These are phyloP conservation scores for Teleiodes luculella DNA, from an alignment of 2,888 invertebrate genomes.

Conservation along the genomic window DNA sequence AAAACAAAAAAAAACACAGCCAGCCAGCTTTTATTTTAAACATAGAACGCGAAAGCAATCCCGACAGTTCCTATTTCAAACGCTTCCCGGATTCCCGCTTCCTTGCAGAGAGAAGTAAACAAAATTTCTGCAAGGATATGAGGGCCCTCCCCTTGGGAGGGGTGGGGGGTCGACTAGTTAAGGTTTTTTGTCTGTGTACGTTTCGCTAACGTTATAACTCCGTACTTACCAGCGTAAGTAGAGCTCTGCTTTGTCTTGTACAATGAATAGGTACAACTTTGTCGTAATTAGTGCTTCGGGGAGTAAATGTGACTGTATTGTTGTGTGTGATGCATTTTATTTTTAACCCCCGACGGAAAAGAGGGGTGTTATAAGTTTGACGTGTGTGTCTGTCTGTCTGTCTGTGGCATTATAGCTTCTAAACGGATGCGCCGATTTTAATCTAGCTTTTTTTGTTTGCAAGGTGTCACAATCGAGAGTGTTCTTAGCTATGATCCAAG, in stretches of 20 bases:
- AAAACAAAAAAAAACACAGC: slow-evolving; percentile 25
- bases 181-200: slow-evolving; percentile 68
- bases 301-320: not conserved
- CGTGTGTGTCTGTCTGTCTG: no score
- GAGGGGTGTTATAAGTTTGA: no score
- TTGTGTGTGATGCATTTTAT: not conserved
- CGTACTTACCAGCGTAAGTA: slow-evolving; percentile 9
- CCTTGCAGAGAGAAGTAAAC: slow-evolving; percentile 75
- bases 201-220: slow-evolving; percentile 20
- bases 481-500: no score
- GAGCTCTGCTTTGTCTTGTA: slow-evolving; percentile 1
- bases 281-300: not conserved
- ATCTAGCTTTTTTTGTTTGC: no score
- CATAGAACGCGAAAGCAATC: slow-evolving; percentile 51
- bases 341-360: no score
- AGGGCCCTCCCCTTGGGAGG: slow-evolving; percentile 39
- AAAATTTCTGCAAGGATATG: slow-evolving; percentile 77
- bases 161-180: slow-evolving; percentile 51
- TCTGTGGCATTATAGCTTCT: no score
- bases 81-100: slow-evolving; percentile 53
- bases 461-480: no score
- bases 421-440: no score
- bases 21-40: slow-evolving; percentile 16
- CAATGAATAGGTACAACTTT: not conserved
- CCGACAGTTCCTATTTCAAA: slow-evolving; percentile 58